Evolutionary conservation across 2,113 vertebrate species (phyloP), one percentile per base, ranked within the genome.

Genomic region (Paradoxurus hermaphroditus): DNA sequence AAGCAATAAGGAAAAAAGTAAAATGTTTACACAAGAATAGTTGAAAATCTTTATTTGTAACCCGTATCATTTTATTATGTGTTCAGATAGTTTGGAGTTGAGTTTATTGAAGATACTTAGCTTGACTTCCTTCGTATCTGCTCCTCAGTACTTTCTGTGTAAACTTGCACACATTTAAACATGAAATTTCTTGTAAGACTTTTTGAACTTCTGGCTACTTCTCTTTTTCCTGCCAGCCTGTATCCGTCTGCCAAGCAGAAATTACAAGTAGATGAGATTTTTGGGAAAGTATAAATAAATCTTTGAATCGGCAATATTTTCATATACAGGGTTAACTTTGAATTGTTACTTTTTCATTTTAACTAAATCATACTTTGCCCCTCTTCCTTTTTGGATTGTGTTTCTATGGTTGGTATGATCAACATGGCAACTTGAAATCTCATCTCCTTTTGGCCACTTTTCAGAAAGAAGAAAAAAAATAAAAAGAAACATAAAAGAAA

Each of bases 271-370:
- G 27, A 87, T 85, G n/a, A 92, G 9, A 90, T 78, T 49, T 95
- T 94, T 91, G 19, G 46, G 21, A 93, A 93, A 95, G 23, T 73
- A 56, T 53, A 62, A 56, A 56, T 53, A 62, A 56, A 39, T 87
- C 49, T 89, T 77, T 94, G 31, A 93, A 94, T 94, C 34, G 79
- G 21, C 23, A 63, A 68, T 87, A 56, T 91, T 95, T 93, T 93
- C 11, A 72, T 90, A 11, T 3, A 85, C 3, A 34, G 19, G 16
- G 13, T 84, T 95, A 87, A 82, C 1, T 84, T 65, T 39, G 44
- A 63, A 86, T 49, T 44, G 19, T 90, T 88, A 70, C 46, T 53
- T 89, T 85, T 62, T n/a, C 6, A 67, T 84, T 78, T 92, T 65
- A 89, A 78, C 82, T 68, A 49, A 86, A 41, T 86, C 12, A 1